Base-by-base conservation (phyloP, 64 coral and sea anemone genomes). In the Montipora efflorescens region DNA sequence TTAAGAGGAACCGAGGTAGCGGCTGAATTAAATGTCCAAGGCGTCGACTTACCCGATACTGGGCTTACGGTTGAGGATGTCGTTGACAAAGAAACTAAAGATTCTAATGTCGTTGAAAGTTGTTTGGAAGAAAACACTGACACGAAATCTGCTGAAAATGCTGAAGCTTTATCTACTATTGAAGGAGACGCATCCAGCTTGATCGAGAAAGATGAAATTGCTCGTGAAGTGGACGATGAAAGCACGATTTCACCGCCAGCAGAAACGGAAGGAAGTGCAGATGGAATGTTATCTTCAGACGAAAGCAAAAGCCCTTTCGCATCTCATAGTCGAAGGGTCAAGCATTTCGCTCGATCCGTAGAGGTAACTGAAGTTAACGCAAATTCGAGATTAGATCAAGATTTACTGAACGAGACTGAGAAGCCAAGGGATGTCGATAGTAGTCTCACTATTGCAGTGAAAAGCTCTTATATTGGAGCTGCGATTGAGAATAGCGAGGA, bases 381-480 rank as follows among this genome's bases (percentile, higher is more conserved):
- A 8, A 74, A 51, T 49, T 43, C 64, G 51, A 74, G 8, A 46
- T 81, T 47, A 52, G 82, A 18, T 70, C 21, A 86, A 12, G 79
- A 87, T 48, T 82, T 93, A 20, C 47, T 97, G 22, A 78, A 81
- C 52, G 93, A 84, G 12, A 90, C 92, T 80, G 84, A 94, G 57
- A 90, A 79, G 80, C 86, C 94, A 8, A 95, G 80, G 87, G 96
- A 98, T 43, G 93, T 93, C 52, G 62, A 92, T 69, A 90, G 5
- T 19, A 90, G 90, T 77, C 79, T 98, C 61, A 93, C 86, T 87
- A 76, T 98, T 5, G 87, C 93, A 15, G 84, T 98, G 46, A 98
- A 98, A 53, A 98, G 90, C 55, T 98, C 96, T 7, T 85, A 93
- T 57, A 98, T 98, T 75, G 96, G 96, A 19, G 69, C 52, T 12